Percentiles rank a stretch among this genome's conserved stretches.
Conservation (phyloP, 2,888 invertebrate species). For the Lithophane ornitopus region DNA sequence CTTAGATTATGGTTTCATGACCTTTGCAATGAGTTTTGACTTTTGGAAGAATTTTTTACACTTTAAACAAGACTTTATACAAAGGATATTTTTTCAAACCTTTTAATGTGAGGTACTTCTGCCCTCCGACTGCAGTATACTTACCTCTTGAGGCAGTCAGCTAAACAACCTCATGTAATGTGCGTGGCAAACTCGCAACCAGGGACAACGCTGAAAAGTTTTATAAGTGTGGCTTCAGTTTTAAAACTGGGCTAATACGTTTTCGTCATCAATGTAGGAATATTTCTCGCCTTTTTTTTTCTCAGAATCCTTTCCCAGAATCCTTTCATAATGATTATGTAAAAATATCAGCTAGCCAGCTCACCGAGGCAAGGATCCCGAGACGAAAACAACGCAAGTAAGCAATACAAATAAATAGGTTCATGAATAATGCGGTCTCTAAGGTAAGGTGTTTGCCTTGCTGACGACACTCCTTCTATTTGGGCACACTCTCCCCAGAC, state of each 20-base stretch:
- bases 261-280: constrained; percentile 1
- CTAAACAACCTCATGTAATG: neutral
- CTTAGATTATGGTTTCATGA: constrained; percentile 37
- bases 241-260: neutral
- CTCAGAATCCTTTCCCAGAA: constrained; percentile 14
- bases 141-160: neutral
- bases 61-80: neutral
- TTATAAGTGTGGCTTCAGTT: neutral
- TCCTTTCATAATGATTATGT: constrained; percentile 48
- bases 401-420: constrained; percentile 88
- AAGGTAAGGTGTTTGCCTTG: constrained; percentile 77
- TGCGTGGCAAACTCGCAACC: neutral
- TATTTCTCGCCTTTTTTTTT: neutral
- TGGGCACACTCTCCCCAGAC: constrained; percentile 83
- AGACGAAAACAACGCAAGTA: constrained; percentile 79
- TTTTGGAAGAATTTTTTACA: neutral
- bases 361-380: constrained; percentile 60
- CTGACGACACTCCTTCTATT: constrained; percentile 77
- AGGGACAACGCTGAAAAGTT: neutral
- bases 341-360: constrained; percentile 52
- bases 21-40: constrained; percentile 15
- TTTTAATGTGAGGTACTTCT: neutral
- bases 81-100: neutral
- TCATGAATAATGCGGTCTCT: constrained; percentile 87
- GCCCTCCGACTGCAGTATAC: neutral